Base-by-base conservation (phyloP, 2,888 invertebrate genomes). In the Podabrus alpinus region DNA sequence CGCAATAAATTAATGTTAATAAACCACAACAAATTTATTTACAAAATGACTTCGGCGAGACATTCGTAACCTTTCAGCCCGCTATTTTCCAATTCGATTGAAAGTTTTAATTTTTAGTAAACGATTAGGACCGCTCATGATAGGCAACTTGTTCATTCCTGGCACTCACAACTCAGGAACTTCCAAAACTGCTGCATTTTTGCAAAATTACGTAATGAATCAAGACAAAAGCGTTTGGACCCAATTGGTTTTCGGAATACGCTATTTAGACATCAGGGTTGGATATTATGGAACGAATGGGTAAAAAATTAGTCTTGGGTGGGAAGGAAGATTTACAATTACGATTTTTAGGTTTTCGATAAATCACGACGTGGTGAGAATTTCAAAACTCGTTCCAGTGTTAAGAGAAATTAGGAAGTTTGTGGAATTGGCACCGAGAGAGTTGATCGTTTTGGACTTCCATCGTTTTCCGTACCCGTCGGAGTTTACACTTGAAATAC, bases 171-270 rank as follows among this genome's bases (percentile, higher is more conserved):
- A 93, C 84, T 91, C 93, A 0, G 89, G 90, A 79, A 88, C 59
- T 88, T 87, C 86, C 88, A 88, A 88, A 89, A 87, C 81, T 89
- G 88, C 84, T 84, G 84, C 85, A n/a, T 83, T 86, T 72, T 79
- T 87, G 24, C 83, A 85, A 74, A 84, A 85, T 67, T 90, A 89
- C 79, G 84, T 90, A 25, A 83, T 90, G 69, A 91, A 92, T 61
- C 96, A 96, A 86, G 95, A 95, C 85, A 91, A 94, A 75, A 92
- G 92, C 82, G 89, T 96, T 68, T 95, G 95, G 94, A 91, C 92
- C 0, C 96, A 96, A 83, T 89, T 96, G n/a, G 93, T 94, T 0
- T 93, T 94, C 84, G 96, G 96, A 70, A 92, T 95, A 82, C 89
- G 96, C 83, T 95, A 94, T 86, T 88, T 96, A 68, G 95, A 96